A percentile compares a stretch with the other conserved stretches of the same genome.
Conservation (phyloP, 2,113 vertebrate genomes). For the Heptranchias perlo region DNA sequence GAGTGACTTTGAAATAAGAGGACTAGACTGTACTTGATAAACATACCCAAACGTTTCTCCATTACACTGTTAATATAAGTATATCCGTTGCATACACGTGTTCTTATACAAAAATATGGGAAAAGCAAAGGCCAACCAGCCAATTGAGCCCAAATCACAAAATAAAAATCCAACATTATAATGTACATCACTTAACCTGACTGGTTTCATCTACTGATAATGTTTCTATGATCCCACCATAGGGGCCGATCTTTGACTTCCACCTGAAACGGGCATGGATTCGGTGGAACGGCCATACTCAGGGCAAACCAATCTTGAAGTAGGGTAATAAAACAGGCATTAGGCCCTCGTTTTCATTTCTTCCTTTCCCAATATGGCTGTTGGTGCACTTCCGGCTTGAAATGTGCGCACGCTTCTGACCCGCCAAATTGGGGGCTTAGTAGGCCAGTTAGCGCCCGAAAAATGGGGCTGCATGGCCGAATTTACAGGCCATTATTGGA, state of each 20-base stretch:
- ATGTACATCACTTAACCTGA: no score
- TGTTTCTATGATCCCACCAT: no score
- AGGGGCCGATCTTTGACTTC: no score
- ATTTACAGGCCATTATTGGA: background rate
- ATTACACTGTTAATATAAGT: background rate
- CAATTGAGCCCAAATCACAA: no score
- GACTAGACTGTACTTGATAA: background rate
- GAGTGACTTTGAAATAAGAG: background rate
- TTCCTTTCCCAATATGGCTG: background rate
- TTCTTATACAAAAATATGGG: background rate
- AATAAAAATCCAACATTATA: no score
- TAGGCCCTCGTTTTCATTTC: no score
- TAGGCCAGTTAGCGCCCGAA: background rate
- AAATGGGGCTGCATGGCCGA: no score
- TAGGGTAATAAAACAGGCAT: no score
- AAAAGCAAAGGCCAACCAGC: background rate
- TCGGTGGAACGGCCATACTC: no score
- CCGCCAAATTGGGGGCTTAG: background rate
- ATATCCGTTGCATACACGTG: background rate
- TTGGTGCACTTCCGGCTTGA: background rate
- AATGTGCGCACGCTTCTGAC: background rate
- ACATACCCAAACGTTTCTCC: background rate
- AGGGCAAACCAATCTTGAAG: no score
- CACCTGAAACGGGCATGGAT: no score
- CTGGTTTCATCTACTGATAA: no score